Evolutionary conservation across 2,113 vertebrate genomes (phyloP).

Genomic region (Stomatorhinus ivindoensis): DNA sequence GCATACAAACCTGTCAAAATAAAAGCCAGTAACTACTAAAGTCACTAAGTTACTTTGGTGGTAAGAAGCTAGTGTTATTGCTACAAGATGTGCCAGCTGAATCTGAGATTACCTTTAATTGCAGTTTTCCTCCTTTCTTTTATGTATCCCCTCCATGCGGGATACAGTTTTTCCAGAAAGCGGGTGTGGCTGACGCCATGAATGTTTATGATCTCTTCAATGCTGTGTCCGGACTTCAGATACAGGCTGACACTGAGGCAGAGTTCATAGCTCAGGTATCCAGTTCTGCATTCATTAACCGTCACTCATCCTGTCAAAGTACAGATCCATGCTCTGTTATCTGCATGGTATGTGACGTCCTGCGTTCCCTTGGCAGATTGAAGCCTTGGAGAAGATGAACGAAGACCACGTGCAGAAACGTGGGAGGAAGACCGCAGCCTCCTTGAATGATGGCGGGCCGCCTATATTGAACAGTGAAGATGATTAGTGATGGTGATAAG

Average conservation of each 20-base stretch:
- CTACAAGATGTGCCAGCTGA: background rate
- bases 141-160: slow-evolving; percentile 18
- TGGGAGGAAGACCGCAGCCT: slow-evolving; percentile 66
- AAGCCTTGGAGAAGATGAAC: slow-evolving; percentile 86
- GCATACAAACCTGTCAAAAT: background rate
- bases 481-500: slow-evolving; percentile 44
- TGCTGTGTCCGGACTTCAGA: slow-evolving; percentile 73
- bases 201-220: slow-evolving; percentile 84
- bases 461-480: slow-evolving; percentile 49
- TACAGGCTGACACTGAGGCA: slow-evolving; percentile 76
- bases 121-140: background rate
- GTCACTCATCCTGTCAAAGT: background rate
- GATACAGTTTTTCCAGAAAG: slow-evolving; percentile 86
- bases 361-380: slow-evolving; percentile 64
- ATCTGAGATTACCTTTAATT: background rate
- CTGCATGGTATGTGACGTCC: background rate
- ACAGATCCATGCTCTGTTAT: background rate
- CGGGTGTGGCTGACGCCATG: slow-evolving; percentile 75
- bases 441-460: slow-evolving; percentile 58
- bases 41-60: background rate
- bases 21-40: background rate
- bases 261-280: slow-evolving; percentile 83
- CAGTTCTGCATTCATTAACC: background rate
- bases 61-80: background rate
- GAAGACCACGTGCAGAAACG: slow-evolving; percentile 85